Evolutionary conservation across 1,140 invertebrate species (phyloP), one percentile per base, ranked within the genome.

Genomic region (Spodoptera litura): DNA sequence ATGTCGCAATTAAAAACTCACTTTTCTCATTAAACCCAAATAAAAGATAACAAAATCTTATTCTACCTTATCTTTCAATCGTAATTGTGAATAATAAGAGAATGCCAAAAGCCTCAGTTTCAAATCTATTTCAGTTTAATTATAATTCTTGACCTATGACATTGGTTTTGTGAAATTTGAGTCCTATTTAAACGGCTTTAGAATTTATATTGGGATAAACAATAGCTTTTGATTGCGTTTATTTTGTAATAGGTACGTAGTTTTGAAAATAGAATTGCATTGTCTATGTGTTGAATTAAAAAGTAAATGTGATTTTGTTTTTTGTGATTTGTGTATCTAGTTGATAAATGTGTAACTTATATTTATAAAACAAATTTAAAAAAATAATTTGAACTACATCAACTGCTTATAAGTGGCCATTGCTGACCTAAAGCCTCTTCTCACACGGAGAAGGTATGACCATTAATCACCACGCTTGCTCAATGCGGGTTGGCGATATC

Each of bases 21-120:
- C n/a, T 53, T 68, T 70, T 31, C 66, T 61, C 49, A 71, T 56
- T 56, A 55, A 1, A 52, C 20, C 8, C n/a, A 27, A 53, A 71
- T 71, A 27, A 44, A 44, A 71, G 53, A n/a, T 55, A 53, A 56
- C 13, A 12, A 6, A 4, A 27, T 35, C 13, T 8, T 6, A 35
- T 38, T 20, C 4, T 12, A 51, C 52, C 31, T 62, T 44, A 59
- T 75, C 53, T 62, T 52, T 25, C 38, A 27, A 75, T 75, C 72
- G 38, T 75, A 75, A 75, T 75, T 75, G 62, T 20, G 12, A 12
- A n/a, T 56, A 13, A 75, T 31, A 75, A 75, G 62, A 75, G 58
- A 20, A 58, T 35, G 53, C 12, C 31, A 31, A 31, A 62, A 75
- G 13, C 15, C 52, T 13, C 27, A 3, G 15, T 62, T 75, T 62